Evolutionary conservation across 2,888 invertebrate species (phyloP).

Genomic region (Thalpophila matura): DNA sequence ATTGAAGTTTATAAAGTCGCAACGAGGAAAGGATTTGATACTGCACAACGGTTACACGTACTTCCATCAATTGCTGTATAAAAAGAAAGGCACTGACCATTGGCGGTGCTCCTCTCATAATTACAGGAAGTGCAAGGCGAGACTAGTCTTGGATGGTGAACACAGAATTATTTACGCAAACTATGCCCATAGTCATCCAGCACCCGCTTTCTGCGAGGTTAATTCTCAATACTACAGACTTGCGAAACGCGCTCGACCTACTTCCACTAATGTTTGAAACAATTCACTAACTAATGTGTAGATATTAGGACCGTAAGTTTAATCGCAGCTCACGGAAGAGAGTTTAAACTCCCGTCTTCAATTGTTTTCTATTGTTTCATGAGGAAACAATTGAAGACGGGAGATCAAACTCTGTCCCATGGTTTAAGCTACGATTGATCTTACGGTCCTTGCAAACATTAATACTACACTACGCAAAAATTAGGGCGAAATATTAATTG

Average conservation of each 20-base stretch:
- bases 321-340: too few species aligned
- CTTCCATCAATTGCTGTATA: background rate
- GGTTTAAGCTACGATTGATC: too few species aligned
- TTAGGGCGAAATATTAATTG: too few species aligned
- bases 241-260: conserved; percentile 10
- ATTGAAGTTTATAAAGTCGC: conserved; percentile 11
- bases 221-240: conserved; percentile 1
- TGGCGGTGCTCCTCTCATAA: conserved; percentile 34
- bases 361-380: too few species aligned
- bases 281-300: too few species aligned
- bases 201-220: background rate
- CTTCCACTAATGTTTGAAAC: too few species aligned
- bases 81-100: conserved; percentile 4
- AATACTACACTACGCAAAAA: too few species aligned
- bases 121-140: conserved; percentile 27
- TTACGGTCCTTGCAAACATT: too few species aligned
- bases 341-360: too few species aligned
- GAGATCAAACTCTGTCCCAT: too few species aligned
- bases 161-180: conserved; percentile 1
- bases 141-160: conserved; percentile 12
- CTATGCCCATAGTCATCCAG: conserved; percentile 22
- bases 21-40: conserved; percentile 24
- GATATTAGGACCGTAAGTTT: too few species aligned
- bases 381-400: too few species aligned
- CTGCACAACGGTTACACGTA: conserved; percentile 30